Evolutionary conservation across 2,888 invertebrate genomes (phyloP).

Genomic region (Athrips mouffetella): DNA sequence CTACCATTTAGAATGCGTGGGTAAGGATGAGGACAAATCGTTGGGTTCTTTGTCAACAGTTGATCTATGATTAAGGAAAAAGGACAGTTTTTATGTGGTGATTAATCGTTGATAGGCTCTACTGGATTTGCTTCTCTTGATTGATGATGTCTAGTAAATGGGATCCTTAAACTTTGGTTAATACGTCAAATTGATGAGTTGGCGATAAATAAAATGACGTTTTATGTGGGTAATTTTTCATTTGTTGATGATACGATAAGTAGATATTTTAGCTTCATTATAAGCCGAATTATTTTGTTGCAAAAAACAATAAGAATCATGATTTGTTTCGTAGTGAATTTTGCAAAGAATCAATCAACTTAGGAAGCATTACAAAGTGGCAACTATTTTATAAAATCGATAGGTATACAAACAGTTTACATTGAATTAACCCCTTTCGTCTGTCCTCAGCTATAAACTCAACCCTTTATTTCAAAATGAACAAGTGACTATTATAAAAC

Average conservation of each 20-base stretch:
- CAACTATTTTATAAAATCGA: too few species aligned
- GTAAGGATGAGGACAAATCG: constrained; percentile 24
- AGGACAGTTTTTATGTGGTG: constrained; percentile 8
- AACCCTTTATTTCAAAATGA: constrained; percentile 16
- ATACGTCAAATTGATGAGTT: background rate
- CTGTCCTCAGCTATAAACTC: constrained; percentile 6
- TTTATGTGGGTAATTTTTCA: too few species aligned
- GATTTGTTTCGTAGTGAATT: too few species aligned
- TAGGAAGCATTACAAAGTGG: too few species aligned
- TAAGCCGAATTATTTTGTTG: too few species aligned
- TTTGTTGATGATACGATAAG: too few species aligned
- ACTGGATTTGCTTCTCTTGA: background rate
- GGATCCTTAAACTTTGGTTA: background rate
- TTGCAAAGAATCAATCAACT: too few species aligned
- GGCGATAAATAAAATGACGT: too few species aligned
- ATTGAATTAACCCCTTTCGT: background rate
- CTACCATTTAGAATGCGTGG: constrained; percentile 14
- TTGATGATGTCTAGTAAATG: background rate
- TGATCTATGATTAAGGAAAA: constrained; percentile 9
- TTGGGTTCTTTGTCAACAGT: constrained; percentile 4
- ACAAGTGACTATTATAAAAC: constrained; percentile 18
- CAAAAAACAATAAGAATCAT: too few species aligned
- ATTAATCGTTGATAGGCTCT: constrained; percentile 8
- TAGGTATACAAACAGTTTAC: too few species aligned
- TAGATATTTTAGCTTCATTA: too few species aligned